phyloP scores from a whole-genome alignment of 2,888 invertebrate genomes.

The Tetragonisca angustula region DNA sequence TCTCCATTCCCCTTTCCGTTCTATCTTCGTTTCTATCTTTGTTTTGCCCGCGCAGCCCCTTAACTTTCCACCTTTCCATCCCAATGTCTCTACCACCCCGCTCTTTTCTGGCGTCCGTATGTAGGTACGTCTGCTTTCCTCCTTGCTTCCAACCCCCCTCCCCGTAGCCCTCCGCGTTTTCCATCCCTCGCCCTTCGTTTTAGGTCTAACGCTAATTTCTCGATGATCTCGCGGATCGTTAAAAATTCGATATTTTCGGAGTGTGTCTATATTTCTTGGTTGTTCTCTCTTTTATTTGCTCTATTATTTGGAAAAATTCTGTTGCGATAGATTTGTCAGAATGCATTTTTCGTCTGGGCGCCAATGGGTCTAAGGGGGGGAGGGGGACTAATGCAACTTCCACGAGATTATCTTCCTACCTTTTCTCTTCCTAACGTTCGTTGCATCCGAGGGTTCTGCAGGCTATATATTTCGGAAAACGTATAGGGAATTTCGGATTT shows the following conservation, averaged over 20 bases:
- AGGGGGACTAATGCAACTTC: slow-evolving; percentile 1
- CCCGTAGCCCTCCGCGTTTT: slow-evolving; percentile 33
- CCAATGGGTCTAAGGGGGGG: slow-evolving; percentile 11
- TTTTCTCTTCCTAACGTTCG: not conserved
- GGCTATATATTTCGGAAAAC: not conserved
- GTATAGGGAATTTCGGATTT: not conserved
- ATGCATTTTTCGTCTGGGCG: slow-evolving; percentile 14
- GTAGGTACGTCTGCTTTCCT: slow-evolving; percentile 38
- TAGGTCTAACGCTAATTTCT: slow-evolving; percentile 76
- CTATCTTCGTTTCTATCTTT: slow-evolving; percentile 64
- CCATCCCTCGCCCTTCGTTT: slow-evolving; percentile 40
- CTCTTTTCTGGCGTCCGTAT: slow-evolving; percentile 67
- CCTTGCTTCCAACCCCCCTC: slow-evolving; percentile 38
- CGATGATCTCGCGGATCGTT: slow-evolving; percentile 73
- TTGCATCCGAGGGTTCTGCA: not conserved
- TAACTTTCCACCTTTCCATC: slow-evolving; percentile 76
- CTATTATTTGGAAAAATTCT: not conserved
- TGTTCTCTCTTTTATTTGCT: not conserved
- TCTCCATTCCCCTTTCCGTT: slow-evolving; percentile 2
- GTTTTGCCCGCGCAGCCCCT: slow-evolving; percentile 68
- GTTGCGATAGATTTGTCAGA: not conserved
- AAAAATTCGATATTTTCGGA: slow-evolving; percentile 54
- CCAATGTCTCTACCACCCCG: slow-evolving; percentile 71
- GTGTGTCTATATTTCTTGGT: not conserved
- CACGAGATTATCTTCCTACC: slow-evolving; percentile 4